Conservation (phyloP, 1,140 invertebrate species). For the Temnothorax curvispinosus region DNA sequence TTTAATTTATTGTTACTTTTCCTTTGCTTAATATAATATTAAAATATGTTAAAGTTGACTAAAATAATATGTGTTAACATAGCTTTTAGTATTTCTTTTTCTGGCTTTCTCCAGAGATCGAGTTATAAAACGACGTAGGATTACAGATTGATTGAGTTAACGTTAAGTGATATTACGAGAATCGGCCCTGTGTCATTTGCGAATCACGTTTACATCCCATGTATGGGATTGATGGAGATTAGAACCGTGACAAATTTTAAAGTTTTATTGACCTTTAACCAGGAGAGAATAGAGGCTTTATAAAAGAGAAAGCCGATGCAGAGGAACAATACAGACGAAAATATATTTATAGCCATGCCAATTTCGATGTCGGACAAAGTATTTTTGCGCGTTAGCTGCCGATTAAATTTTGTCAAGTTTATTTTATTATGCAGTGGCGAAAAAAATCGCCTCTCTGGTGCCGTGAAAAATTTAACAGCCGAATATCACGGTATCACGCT, state of each 20-base stretch:
- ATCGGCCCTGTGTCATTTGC: neutral
- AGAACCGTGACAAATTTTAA: constrained; percentile 30
- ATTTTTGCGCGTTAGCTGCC: neutral
- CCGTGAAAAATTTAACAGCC: neutral
- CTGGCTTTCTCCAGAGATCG: neutral
- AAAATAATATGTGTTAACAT: neutral
- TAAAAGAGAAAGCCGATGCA: constrained; percentile 46
- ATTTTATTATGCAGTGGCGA: neutral
- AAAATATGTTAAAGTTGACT: neutral
- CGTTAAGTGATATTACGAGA: neutral
- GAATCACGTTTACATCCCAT: neutral
- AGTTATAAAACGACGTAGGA: neutral
- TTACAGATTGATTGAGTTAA: constrained; percentile 18
- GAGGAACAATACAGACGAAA: neutral
- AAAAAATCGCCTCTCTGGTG: neutral
- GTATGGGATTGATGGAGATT: constrained; percentile 9
- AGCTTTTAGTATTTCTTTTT: neutral
- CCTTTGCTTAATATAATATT: neutral
- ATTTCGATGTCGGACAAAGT: constrained; percentile 13
- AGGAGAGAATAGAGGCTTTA: constrained; percentile 6
- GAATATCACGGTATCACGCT: neutral
- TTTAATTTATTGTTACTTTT: neutral
- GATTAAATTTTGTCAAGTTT: neutral
- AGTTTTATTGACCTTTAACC: constrained; percentile 27
- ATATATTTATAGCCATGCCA: constrained; percentile 19